These are phyloP conservation scores for Thymelicus acteon DNA, from an alignment of 2,888 invertebrate genomes.

Conservation along the genomic window DNA sequence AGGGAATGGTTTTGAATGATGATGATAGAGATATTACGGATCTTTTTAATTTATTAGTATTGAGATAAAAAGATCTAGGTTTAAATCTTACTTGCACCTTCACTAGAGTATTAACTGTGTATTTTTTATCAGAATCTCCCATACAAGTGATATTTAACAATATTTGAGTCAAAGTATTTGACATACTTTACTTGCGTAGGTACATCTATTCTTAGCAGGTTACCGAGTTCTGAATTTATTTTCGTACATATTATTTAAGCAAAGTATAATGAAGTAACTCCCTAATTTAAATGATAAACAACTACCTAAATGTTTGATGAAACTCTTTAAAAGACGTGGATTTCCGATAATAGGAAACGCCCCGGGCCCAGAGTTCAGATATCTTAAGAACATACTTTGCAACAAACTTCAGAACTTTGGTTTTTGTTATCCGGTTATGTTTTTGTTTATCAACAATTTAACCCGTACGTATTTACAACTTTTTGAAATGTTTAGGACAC, in stretches of 20 bases:
- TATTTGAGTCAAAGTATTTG: too few species aligned
- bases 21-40: too few species aligned
- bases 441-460: constrained; percentile 36
- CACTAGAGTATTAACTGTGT: too few species aligned
- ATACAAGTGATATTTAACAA: too few species aligned
- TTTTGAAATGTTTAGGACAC: constrained; percentile 12
- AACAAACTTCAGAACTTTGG: constrained; percentile 32
- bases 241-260: too few species aligned
- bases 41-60: too few species aligned
- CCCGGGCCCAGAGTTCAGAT: constrained; percentile 32
- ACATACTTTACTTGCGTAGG: too few species aligned
- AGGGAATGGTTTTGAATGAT: constrained; percentile 14
- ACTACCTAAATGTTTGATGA: constrained; percentile 15
- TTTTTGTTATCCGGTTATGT: constrained; percentile 34
- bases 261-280: too few species aligned
- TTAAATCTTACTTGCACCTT: too few species aligned
- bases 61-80: too few species aligned
- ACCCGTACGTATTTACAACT: constrained; percentile 6
- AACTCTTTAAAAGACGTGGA: constrained; percentile 27
- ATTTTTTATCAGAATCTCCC: too few species aligned
- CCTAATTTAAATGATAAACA: neutral
- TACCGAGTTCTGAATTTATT: too few species aligned
- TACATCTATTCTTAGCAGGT: neutral
- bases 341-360: constrained; percentile 31
- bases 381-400: constrained; percentile 34